phyloP scores from a whole-genome alignment of 2,797 vertebrate species.

The Glyptemys insculpta region DNA sequence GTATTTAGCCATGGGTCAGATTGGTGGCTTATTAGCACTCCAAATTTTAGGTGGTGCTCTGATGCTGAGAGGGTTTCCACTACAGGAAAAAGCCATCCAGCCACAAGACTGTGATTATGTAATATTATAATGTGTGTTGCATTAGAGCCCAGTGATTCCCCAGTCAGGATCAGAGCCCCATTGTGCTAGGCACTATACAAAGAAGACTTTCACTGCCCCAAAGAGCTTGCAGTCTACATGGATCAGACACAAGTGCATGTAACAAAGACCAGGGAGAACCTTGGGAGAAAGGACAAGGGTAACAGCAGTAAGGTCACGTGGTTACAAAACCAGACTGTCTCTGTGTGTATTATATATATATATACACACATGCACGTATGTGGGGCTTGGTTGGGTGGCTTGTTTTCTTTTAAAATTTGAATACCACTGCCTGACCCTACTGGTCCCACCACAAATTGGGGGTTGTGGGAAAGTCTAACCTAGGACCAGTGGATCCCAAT shows the following conservation, averaged over 20 bases:
- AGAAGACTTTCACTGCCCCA: background rate
- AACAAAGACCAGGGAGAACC: background rate
- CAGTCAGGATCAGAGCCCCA: rapidly evolving
- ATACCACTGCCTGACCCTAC: background rate
- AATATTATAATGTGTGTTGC: rapidly evolving
- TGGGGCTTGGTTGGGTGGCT: background rate
- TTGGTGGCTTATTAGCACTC: background rate
- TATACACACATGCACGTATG: background rate
- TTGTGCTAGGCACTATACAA: background rate
- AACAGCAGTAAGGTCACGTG: rapidly evolving
- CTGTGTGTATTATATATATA: too few species aligned
- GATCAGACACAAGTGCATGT: background rate
- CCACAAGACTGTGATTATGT: rapidly evolving
- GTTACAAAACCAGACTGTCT: background rate
- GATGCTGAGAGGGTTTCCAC: background rate
- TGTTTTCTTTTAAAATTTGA: background rate
- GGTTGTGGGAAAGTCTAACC: background rate
- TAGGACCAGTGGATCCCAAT: background rate
- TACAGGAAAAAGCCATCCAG: background rate
- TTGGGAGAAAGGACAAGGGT: background rate
- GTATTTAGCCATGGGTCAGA: background rate
- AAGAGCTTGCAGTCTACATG: background rate
- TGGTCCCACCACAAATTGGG: background rate
- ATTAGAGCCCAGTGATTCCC: background rate
- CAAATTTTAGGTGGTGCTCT: background rate